These are phyloP conservation scores for Amblyornis subalaris DNA, from an alignment of 2,113 vertebrate species.

Conservation along the genomic window DNA sequence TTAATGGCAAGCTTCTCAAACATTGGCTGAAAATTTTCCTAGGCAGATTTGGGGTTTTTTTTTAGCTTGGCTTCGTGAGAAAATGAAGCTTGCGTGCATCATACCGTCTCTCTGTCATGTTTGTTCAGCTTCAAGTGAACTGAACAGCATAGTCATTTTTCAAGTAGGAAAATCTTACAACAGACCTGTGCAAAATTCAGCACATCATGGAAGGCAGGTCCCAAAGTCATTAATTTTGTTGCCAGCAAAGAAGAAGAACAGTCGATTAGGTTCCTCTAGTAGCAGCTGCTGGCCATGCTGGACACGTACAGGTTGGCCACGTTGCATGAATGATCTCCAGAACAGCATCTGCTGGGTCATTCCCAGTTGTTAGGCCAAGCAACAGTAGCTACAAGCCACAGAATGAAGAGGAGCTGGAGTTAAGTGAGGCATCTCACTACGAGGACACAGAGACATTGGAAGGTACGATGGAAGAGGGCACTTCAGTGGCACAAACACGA, in stretches of 20 bases:
- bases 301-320: neutral
- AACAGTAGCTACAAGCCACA: neutral
- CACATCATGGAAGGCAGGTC: neutral
- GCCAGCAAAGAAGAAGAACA: neutral
- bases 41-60: neutral
- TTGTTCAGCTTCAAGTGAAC: conserved; percentile 35
- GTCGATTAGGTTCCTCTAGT: neutral
- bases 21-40: conserved; percentile 1
- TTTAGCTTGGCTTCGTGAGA: conserved; percentile 31
- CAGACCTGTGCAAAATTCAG: neutral
- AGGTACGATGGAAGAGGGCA: neutral
- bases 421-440: neutral
- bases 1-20: conserved; percentile 13
- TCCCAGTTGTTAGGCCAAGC: neutral
- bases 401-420: neutral
- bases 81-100: conserved; percentile 56
- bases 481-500: neutral
- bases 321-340: neutral
- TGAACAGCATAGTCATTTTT: neutral
- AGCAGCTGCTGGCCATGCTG: neutral
- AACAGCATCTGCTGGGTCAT: neutral
- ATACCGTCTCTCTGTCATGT: conserved; percentile 23
- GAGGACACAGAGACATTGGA: neutral
- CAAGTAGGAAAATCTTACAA: neutral
- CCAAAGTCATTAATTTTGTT: neutral